Evolutionary conservation across 1,140 invertebrate genomes (phyloP).

Genomic region (Heterodera carotae): DNA sequence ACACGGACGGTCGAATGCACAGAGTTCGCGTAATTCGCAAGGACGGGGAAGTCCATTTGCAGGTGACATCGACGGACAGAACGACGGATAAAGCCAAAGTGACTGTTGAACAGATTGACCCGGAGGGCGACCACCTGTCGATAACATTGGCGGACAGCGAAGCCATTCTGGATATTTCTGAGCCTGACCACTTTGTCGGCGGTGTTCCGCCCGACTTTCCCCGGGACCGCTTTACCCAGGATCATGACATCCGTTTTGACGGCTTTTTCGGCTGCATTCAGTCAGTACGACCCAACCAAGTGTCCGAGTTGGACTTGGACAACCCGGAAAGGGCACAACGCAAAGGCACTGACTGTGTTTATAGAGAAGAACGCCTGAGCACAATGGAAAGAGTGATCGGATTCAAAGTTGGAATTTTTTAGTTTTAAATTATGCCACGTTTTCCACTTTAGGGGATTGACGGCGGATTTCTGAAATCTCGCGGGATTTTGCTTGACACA

Average conservation of each 20-base stretch:
- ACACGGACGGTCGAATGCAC: slow-evolving; percentile 59
- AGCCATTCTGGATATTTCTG: slow-evolving; percentile 50
- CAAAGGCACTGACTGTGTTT: slow-evolving; percentile 54
- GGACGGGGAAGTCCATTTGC: slow-evolving; percentile 55
- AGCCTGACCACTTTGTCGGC: slow-evolving; percentile 61
- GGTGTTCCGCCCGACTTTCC: slow-evolving; percentile 59
- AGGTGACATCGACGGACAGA: slow-evolving; percentile 38
- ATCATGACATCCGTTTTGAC: slow-evolving; percentile 53
- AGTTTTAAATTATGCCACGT: neutral
- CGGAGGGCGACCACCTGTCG: slow-evolving; percentile 40
- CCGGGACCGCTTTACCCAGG: slow-evolving; percentile 36
- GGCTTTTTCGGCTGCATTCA: slow-evolving; percentile 65
- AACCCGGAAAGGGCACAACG: slow-evolving; percentile 58
- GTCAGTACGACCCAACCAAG: slow-evolving; percentile 59
- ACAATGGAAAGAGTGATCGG: slow-evolving; percentile 55
- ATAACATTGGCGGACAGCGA: slow-evolving; percentile 41
- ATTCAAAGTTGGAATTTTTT: slow-evolving; percentile 37
- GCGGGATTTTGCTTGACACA: slow-evolving; percentile 30
- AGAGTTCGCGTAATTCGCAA: slow-evolving; percentile 57
- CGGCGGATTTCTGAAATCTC: slow-evolving; percentile 52
- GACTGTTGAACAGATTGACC: slow-evolving; percentile 34
- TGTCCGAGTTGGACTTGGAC: slow-evolving; percentile 61
- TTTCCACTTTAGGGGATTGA: slow-evolving; percentile 11
- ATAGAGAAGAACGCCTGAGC: slow-evolving; percentile 48
- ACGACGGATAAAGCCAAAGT: neutral